A percentile compares a stretch with the other conserved stretches of the same genome.
Conservation (phyloP, 2,888 invertebrate species). For the Protophormia terraenovae region DNA sequence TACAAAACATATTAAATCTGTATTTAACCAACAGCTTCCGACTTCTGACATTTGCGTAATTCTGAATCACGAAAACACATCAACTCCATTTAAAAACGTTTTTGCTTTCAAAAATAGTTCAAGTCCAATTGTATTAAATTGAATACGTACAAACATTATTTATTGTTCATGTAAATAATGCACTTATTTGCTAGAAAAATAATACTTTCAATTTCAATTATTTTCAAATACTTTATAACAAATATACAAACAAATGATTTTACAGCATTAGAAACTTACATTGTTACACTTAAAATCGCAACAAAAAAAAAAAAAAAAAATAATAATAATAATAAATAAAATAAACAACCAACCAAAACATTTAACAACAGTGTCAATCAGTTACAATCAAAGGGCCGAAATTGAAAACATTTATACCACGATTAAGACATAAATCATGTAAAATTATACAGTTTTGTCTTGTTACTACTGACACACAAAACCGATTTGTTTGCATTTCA, state of each 20-base stretch:
- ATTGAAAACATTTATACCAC: conserved; percentile 37
- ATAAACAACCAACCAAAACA: neutral
- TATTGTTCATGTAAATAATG: neutral
- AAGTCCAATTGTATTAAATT: neutral
- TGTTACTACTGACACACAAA: conserved; percentile 33
- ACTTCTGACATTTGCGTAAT: no score
- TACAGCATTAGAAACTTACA: neutral
- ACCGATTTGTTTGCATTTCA: conserved; percentile 25
- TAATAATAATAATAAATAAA: no score
- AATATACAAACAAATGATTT: neutral
- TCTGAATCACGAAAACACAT: no score
- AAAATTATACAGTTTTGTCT: conserved; percentile 30
- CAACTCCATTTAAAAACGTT: no score
- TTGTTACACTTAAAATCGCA: neutral
- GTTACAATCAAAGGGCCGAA: conserved; percentile 15
- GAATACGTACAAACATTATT: neutral
- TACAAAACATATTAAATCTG: no score
- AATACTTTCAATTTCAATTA: neutral
- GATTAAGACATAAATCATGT: conserved; percentile 58
- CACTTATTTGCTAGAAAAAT: neutral
- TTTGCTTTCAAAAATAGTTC: neutral
- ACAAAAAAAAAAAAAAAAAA: no score
- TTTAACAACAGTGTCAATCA: conserved; percentile 51
- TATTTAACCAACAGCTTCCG: no score
- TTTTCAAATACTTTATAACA: neutral